These are phyloP conservation scores for Manis javanica DNA, from an alignment of 2,797 vertebrate species.

Conservation along the genomic window DNA sequence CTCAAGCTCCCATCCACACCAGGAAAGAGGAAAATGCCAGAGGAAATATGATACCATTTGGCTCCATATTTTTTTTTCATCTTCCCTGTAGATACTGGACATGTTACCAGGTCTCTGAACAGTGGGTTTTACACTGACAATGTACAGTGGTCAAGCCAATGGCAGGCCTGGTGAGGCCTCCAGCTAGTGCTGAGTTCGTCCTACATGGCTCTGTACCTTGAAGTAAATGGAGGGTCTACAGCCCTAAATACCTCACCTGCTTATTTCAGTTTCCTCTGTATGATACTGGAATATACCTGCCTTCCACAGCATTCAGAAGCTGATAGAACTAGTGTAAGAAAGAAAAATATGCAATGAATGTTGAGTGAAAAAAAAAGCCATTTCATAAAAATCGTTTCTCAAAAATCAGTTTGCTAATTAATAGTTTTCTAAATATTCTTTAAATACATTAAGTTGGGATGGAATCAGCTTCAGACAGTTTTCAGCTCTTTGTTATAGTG, in stretches of 20 bases:
- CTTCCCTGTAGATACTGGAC: slow-evolving; percentile 76
- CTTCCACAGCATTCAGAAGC: not conserved
- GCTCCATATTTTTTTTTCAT: slow-evolving; percentile 67
- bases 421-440: not conserved
- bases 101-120: slow-evolving; percentile 66
- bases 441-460: not conserved
- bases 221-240: not conserved
- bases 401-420: not conserved
- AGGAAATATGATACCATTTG: slow-evolving; percentile 73
- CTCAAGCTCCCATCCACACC: slow-evolving; percentile 75
- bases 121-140: slow-evolving; percentile 68
- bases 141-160: not conserved
- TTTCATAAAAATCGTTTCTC: not conserved
- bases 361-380: not conserved
- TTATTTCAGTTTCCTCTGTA: not conserved
- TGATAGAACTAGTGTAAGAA: not conserved
- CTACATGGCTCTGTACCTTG: not conserved
- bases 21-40: slow-evolving; percentile 73
- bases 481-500: not conserved
- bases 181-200: not conserved
- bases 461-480: not conserved
- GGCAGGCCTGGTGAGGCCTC: not conserved
- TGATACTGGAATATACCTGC: not conserved
- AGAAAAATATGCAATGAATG: not conserved
- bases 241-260: not conserved